Evolutionary conservation across 2,113 vertebrate genomes (phyloP).

Genomic region (Xiphophorus couchianus): DNA sequence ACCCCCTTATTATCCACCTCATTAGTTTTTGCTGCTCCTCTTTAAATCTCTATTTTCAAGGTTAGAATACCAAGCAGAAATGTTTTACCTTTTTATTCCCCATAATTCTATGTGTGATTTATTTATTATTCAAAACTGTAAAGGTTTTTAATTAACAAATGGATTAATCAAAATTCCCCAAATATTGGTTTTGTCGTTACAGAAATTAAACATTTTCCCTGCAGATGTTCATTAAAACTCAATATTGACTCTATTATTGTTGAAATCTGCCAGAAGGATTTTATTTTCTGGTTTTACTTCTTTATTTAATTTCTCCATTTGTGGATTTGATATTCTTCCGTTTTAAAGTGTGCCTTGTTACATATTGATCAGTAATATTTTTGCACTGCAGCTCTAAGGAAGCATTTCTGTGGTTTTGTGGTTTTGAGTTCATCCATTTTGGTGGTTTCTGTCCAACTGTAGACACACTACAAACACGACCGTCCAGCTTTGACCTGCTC

Average conservation of each 20-base stretch:
- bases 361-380: not conserved
- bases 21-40: too few species aligned
- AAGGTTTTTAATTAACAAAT: not conserved
- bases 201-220: not conserved
- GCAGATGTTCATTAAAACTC: too few species aligned
- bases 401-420: too few species aligned
- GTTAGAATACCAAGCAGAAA: too few species aligned
- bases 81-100: not conserved
- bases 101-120: not conserved
- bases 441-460: not conserved
- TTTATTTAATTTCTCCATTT: not conserved
- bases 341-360: not conserved
- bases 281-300: not conserved
- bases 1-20: too few species aligned
- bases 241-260: too few species aligned
- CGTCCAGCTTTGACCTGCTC: not conserved
- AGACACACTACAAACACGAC: constrained; percentile 30
- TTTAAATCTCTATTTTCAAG: too few species aligned
- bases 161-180: not conserved
- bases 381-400: not conserved
- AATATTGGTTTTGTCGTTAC: not conserved
- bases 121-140: not conserved
- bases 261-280: not conserved
- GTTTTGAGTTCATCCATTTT: not conserved
- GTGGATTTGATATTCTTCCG: not conserved